Conservation (phyloP, 2,888 invertebrate genomes). For the Synanthedon formicaeformis region DNA sequence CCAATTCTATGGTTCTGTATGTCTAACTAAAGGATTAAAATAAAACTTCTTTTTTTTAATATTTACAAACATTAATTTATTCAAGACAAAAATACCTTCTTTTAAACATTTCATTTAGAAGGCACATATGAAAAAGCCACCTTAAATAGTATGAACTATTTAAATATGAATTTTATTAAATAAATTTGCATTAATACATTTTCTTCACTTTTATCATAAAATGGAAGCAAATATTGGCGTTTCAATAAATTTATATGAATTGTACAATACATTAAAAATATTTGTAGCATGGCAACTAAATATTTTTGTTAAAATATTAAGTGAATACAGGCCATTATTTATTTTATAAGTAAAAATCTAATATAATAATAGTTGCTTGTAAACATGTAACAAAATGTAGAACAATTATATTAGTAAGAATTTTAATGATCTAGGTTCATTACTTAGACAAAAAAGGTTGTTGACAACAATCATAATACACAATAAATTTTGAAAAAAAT, state of each 20-base stretch:
- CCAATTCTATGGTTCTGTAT: too few relatives aligned
- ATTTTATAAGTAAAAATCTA: too few relatives aligned
- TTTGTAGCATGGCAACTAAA: background rate
- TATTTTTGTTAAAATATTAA: too few relatives aligned
- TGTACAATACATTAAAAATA: background rate
- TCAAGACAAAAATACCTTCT: conserved; percentile 61
- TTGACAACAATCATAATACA: too few relatives aligned
- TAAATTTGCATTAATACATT: conserved; percentile 1
- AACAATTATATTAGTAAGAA: too few relatives aligned
- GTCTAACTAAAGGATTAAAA: background rate
- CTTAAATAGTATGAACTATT: conserved; percentile 3
- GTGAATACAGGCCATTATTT: too few relatives aligned
- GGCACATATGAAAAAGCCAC: conserved; percentile 36
- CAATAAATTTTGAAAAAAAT: too few relatives aligned
- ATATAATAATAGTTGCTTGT: too few relatives aligned
- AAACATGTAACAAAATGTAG: too few relatives aligned
- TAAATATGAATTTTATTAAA: conserved; percentile 1
- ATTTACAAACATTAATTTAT: conserved; percentile 67
- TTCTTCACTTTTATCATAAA: background rate
- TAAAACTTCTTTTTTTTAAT: conserved; percentile 19
- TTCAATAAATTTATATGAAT: conserved; percentile 1
- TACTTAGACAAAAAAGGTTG: too few relatives aligned
- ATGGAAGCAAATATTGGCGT: background rate
- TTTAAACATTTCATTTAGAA: conserved; percentile 37
- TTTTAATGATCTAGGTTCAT: too few relatives aligned